Evolutionary conservation across 2,797 vertebrate species (phyloP).

Genomic region (Iguana delicatissima): DNA sequence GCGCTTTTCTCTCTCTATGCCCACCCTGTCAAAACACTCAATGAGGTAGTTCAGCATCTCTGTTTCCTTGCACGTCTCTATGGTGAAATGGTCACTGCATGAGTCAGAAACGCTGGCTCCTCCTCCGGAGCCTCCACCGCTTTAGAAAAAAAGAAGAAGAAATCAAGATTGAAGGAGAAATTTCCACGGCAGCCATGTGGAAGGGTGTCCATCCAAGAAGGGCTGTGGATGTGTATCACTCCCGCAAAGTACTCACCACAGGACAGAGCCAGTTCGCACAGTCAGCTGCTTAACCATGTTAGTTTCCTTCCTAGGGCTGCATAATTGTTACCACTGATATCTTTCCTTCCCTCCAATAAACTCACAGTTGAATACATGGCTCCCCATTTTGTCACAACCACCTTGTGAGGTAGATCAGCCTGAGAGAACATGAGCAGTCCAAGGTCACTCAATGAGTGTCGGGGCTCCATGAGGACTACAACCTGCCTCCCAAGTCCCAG

Average conservation of each 20-base stretch:
- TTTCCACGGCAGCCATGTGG: background rate
- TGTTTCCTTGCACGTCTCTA: slow-evolving; percentile 97
- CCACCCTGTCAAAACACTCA: slow-evolving; percentile 99
- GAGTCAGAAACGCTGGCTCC: slow-evolving; percentile 86
- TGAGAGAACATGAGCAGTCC: background rate
- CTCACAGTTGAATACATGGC: background rate
- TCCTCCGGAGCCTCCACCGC: slow-evolving; percentile 91
- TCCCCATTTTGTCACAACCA: background rate
- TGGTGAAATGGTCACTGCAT: slow-evolving; percentile 95
- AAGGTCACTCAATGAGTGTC: background rate
- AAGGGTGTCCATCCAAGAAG: background rate
- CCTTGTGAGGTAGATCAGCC: background rate
- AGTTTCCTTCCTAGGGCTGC: background rate
- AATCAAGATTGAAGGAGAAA: background rate
- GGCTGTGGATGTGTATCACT: too few species aligned
- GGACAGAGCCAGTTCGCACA: too few species aligned
- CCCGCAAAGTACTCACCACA: background rate
- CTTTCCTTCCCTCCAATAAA: background rate
- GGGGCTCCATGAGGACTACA: too few species aligned
- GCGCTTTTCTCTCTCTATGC: slow-evolving; percentile 98
- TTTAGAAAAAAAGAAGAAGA: slow-evolving; percentile 67
- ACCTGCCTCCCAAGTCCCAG: too few species aligned
- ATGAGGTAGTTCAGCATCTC: slow-evolving; percentile 99
- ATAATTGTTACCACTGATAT: background rate
- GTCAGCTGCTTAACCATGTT: background rate